These are phyloP conservation scores for Tragelaphus scriptus DNA, from an alignment of 2,113 vertebrate species.

Conservation along the genomic window DNA sequence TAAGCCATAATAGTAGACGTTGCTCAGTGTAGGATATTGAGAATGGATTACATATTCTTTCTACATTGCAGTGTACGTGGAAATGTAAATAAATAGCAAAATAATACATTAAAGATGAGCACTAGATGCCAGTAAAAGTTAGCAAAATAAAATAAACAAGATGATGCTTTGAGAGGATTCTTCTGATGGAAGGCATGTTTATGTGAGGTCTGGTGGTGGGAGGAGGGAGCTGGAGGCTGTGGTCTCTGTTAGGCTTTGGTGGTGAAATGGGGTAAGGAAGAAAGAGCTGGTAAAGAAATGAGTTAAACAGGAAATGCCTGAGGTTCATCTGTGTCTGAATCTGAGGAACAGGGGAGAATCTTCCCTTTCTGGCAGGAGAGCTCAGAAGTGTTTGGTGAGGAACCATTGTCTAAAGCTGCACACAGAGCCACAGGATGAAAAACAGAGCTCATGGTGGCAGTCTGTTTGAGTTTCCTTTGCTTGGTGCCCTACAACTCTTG, in stretches of 20 bases:
- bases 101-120: background rate
- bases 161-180: background rate
- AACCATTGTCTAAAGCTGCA: background rate
- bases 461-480: background rate
- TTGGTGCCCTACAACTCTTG: background rate
- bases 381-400: background rate
- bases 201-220: background rate
- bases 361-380: background rate
- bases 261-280: background rate
- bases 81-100: background rate
- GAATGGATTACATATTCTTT: background rate
- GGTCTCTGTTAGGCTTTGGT: background rate
- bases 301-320: background rate
- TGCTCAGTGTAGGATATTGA: background rate
- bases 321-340: background rate
- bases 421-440: background rate
- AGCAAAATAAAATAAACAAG: slow-evolving; percentile 4
- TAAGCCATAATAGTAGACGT: background rate
- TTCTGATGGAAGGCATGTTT: background rate
- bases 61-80: background rate
- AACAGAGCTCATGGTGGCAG: background rate
- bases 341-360: background rate
- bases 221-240: background rate
- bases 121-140: background rate
- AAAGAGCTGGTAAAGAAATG: background rate